Evolutionary conservation across 2,797 vertebrate genomes (phyloP).

Genomic region (Fringilla coelebs): DNA sequence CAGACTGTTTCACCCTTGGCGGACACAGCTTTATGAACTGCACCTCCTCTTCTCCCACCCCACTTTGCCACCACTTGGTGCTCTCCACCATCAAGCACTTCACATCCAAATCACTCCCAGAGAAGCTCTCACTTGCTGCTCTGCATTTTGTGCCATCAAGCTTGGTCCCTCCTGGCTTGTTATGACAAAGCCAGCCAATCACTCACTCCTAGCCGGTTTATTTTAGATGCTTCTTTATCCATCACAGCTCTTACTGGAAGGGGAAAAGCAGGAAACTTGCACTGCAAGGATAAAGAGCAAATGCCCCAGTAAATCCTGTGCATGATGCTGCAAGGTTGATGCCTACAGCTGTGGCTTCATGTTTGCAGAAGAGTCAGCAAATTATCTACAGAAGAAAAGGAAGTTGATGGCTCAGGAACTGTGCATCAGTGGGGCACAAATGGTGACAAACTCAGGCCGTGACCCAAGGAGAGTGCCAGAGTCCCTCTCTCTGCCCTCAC

Average conservation of each 20-base stretch:
- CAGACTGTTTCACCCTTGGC: background rate
- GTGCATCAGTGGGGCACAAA: background rate
- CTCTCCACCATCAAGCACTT: background rate
- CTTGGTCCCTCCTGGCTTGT: background rate
- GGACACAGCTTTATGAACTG: background rate
- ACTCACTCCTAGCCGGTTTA: background rate
- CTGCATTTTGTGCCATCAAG: background rate
- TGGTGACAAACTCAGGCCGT: background rate
- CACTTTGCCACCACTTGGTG: background rate
- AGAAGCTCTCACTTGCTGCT: background rate
- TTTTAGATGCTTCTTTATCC: background rate
- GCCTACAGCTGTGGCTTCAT: background rate
- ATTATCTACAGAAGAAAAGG: background rate
- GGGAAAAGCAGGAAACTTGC: background rate
- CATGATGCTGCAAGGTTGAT: background rate
- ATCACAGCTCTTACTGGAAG: background rate
- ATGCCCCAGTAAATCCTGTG: background rate
- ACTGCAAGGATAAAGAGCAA: background rate
- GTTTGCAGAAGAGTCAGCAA: background rate
- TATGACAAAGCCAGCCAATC: background rate
- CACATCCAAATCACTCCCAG: accelerated
- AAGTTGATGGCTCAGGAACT: background rate
- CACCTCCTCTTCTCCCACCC: background rate
- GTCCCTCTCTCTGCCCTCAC: background rate
- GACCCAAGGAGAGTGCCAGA: background rate